Evolutionary conservation across 2,113 vertebrate species (phyloP).

Genomic region (Aramus guarauna): DNA sequence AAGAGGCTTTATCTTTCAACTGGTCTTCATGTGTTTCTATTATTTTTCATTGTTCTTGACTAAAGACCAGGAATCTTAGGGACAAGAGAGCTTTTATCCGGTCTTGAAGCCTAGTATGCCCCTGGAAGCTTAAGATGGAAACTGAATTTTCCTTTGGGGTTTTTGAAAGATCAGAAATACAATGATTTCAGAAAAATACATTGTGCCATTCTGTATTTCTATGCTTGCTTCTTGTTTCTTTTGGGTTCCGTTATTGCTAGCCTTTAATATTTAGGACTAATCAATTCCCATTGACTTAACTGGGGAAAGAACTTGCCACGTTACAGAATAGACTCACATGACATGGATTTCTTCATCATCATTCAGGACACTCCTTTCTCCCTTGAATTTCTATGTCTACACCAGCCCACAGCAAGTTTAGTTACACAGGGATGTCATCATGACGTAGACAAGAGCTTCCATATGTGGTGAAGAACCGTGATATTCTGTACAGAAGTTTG

Average conservation of each 20-base stretch:
- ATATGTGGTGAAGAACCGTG: fast-evolving
- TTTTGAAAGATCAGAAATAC: neutral
- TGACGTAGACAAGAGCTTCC: neutral
- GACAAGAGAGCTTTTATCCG: neutral
- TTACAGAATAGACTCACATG: neutral
- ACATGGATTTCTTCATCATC: neutral
- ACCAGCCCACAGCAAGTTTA: neutral
- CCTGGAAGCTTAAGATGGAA: neutral
- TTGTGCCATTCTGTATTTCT: neutral
- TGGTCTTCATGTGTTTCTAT: neutral
- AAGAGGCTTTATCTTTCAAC: neutral
- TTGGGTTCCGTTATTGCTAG: neutral
- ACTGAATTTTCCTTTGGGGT: neutral
- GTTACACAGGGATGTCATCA: neutral
- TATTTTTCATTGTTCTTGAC: neutral
- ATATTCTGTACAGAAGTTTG: neutral
- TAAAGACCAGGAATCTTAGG: neutral
- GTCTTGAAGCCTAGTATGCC: neutral
- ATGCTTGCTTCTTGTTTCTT: neutral
- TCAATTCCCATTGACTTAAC: neutral
- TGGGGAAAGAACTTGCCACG: neutral
- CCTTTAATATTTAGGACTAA: neutral
- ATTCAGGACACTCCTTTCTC: neutral
- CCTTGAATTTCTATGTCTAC: neutral
- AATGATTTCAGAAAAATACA: neutral